A percentile compares a stretch with the other conserved stretches of the same genome.
Conservation (phyloP, 2,888 invertebrate species). For the Trissolcus brochymenae region DNA sequence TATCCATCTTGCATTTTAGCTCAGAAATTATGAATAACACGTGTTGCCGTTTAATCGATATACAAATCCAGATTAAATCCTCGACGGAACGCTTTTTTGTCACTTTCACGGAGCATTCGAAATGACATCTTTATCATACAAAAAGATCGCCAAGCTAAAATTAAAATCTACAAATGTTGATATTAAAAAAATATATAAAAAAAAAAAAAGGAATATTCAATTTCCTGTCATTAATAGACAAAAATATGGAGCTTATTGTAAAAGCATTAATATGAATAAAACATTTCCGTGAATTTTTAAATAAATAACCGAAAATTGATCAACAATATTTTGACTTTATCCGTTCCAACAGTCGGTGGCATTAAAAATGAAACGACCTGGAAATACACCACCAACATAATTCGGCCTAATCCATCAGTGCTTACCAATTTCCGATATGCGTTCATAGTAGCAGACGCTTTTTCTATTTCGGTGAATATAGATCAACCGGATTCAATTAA, state of each 20-base stretch:
- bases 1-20: slow-evolving; percentile 20
- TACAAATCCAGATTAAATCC: slow-evolving; percentile 18
- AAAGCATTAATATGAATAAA: too few species aligned
- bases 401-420: slow-evolving; percentile 16
- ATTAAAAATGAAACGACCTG: slow-evolving; percentile 15
- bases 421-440: slow-evolving; percentile 9
- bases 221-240: too few species aligned
- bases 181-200: too few species aligned
- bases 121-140: neutral
- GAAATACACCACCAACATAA: slow-evolving; percentile 9
- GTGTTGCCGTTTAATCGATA: slow-evolving; percentile 34
- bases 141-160: too few species aligned
- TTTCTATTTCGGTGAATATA: slow-evolving; percentile 4
- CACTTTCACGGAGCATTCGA: neutral
- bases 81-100: neutral
- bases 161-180: too few species aligned
- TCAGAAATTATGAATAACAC: slow-evolving; percentile 39
- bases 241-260: too few species aligned
- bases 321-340: neutral
- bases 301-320: neutral
- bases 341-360: neutral
- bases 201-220: too few species aligned
- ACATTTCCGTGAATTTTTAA: neutral
- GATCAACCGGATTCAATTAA: too few species aligned
- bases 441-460: too few species aligned